Evolutionary conservation across 92 coral and sea anemone genomes (phyloP).

Genomic region (Hydrozoanthus gracilis): DNA sequence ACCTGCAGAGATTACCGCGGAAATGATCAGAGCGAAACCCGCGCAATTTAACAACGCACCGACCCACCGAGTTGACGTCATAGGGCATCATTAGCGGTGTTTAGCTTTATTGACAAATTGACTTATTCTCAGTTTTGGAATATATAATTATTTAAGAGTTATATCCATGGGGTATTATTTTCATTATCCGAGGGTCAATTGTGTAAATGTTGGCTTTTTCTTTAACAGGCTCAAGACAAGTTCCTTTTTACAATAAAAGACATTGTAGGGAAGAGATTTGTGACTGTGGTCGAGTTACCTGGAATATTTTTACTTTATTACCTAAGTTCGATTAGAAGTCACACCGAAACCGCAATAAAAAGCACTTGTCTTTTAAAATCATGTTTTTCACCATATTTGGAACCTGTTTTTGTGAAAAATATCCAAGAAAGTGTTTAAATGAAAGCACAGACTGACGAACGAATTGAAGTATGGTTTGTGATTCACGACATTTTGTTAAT

Average conservation of each 20-base stretch:
- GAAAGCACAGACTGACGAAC: no score
- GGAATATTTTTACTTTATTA: no score
- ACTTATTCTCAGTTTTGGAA: not conserved
- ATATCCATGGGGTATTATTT: not conserved
- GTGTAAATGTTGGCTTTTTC: not conserved
- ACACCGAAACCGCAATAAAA: no score
- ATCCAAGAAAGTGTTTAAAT: no score
- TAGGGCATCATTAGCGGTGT: not conserved
- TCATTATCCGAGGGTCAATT: not conserved
- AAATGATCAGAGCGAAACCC: not conserved
- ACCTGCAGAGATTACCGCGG: constrained; percentile 14
- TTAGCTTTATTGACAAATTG: not conserved
- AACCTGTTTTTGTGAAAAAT: no score
- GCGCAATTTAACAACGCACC: not conserved
- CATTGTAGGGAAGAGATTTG: no score
- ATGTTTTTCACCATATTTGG: no score
- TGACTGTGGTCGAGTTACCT: no score
- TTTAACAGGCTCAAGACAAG: not conserved
- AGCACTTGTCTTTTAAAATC: no score
- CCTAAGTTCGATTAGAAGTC: no score
- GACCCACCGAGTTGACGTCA: not conserved
- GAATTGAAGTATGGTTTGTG: no score
- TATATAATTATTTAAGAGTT: not conserved
- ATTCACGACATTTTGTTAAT: no score
- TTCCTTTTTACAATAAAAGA: not conserved